These are phyloP conservation scores for Spilogale gracilis DNA, from an alignment of 2,113 vertebrate genomes.

Conservation along the genomic window DNA sequence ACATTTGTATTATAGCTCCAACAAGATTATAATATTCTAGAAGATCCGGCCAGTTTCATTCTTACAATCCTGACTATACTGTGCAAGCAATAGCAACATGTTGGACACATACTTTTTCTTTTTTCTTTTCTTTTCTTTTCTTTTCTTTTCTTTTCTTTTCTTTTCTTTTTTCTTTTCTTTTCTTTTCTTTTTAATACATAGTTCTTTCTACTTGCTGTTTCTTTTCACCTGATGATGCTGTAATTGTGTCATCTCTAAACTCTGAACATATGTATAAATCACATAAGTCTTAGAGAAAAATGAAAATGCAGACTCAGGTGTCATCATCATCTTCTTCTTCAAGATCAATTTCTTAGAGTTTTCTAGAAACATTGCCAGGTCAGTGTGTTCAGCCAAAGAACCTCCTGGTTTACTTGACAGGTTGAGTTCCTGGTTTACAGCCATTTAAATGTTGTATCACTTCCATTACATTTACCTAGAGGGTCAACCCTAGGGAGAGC, in stretches of 20 bases:
- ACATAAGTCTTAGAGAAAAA: background rate
- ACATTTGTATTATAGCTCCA: background rate
- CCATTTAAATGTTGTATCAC: slow-evolving; percentile 21
- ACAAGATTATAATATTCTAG: background rate
- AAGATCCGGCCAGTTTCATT: background rate
- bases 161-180: background rate
- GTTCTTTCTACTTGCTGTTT: background rate
- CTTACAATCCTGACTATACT: background rate
- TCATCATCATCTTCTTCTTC: background rate
- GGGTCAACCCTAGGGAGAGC: background rate
- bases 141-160: background rate
- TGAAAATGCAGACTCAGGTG: background rate
- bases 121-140: background rate
- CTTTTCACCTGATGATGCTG: background rate
- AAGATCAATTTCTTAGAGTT: background rate
- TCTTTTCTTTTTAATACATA: background rate
- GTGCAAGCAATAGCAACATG: background rate
- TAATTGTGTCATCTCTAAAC: background rate
- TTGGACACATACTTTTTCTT: background rate
- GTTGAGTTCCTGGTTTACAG: slow-evolving; percentile 10
- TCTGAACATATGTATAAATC: background rate
- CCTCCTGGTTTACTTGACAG: background rate
- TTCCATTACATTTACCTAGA: slow-evolving; percentile 56
- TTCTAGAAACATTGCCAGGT: background rate
- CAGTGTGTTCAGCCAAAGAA: background rate